Conservation (phyloP, 2,888 invertebrate genomes). For the Andrena camellia region DNA sequence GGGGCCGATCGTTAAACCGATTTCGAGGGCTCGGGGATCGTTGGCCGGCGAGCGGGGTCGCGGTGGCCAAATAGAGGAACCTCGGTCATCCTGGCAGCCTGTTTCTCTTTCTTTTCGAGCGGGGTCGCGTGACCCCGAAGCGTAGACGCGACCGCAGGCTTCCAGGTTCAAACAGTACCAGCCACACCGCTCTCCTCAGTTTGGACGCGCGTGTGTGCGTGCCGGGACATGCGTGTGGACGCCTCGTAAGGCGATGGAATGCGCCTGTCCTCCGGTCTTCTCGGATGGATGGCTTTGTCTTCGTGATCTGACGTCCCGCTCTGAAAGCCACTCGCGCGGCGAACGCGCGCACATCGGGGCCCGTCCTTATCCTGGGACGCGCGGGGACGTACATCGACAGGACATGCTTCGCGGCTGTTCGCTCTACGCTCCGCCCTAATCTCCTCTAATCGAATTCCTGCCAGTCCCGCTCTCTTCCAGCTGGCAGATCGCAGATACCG, state of each 20-base stretch:
- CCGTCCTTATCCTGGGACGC: slow-evolving; percentile 42
- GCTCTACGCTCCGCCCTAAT: slow-evolving; percentile 55
- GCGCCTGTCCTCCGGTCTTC: slow-evolving; percentile 72
- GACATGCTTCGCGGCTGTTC: slow-evolving; percentile 22
- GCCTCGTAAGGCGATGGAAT: slow-evolving; percentile 81
- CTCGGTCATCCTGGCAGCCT: slow-evolving; percentile 45
- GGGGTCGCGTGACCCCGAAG: slow-evolving; percentile 75
- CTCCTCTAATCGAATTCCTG: slow-evolving; percentile 68
- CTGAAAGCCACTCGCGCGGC: slow-evolving; percentile 55
- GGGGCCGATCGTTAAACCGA: slow-evolving; percentile 50
- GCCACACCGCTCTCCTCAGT: slow-evolving; percentile 14
- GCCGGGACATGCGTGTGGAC: slow-evolving; percentile 62
- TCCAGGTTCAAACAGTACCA: slow-evolving; percentile 65
- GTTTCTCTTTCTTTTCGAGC: slow-evolving; percentile 71
- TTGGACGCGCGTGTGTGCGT: slow-evolving; percentile 56
- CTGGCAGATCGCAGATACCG: slow-evolving; percentile 41
- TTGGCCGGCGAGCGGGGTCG: slow-evolving; percentile 58
- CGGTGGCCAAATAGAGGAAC: slow-evolving; percentile 46
- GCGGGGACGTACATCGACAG: slow-evolving; percentile 50
- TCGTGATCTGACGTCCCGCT: slow-evolving; percentile 78
- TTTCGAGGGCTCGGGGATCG: slow-evolving; percentile 54
- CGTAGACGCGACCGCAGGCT: slow-evolving; percentile 73
- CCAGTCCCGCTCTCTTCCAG: slow-evolving; percentile 12
- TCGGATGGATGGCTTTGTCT: slow-evolving; percentile 81
- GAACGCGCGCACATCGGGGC: slow-evolving; percentile 34